Evolutionary conservation across 2,888 invertebrate genomes (phyloP), one percentile per base, ranked within the genome.

Genomic region (Phoenoteleia sp.): DNA sequence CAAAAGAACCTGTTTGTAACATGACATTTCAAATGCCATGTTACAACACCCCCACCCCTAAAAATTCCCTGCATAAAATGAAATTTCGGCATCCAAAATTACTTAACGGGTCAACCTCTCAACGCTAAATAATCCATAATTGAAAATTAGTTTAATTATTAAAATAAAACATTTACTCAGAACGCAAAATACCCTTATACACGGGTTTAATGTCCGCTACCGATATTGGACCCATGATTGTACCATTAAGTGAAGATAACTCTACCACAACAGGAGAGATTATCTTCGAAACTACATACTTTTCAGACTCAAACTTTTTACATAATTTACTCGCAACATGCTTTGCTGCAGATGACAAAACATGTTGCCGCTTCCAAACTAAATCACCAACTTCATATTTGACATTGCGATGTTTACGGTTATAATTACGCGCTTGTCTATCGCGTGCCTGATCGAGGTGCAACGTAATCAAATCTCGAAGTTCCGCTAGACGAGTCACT

Each of bases 281-380:
- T 13, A 79, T 21, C 56, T 33, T 47, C 0, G 42, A 23, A 25
- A 79, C 17, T 0, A 47, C 11, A 62, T 74, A 74, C 36, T 49
- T 60, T 6, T 11, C n/a, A 6, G 49, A 49, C 39, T 74, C 58
- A 23, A 72, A 72, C 19, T 71, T 71, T 23, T 23, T 25, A 23
- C 58, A 27, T 23, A 72, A 60, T 25, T 74, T 74, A 13, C 60
- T 33, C 9, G 58, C 49, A 49, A 74, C 27, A 49, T 49, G 33
- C 6, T 29, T 58, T 13, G 23, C 47, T 11, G 64, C 52, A 1
- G 52, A 52, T 5, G 64, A 75, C 29, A 75, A 29, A 15, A 64
- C 42, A 54, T 75, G 64, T 19, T 75, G 74, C 15, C 64, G 25
- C 42, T 45, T 69, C 77, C 77, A 79, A 17, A 79, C 69, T 11